A percentile compares a stretch with the other conserved stretches of the same genome.
These are phyloP conservation scores for Channallabes apus DNA, from an alignment of 2,797 vertebrate species.

Conservation along the genomic window DNA sequence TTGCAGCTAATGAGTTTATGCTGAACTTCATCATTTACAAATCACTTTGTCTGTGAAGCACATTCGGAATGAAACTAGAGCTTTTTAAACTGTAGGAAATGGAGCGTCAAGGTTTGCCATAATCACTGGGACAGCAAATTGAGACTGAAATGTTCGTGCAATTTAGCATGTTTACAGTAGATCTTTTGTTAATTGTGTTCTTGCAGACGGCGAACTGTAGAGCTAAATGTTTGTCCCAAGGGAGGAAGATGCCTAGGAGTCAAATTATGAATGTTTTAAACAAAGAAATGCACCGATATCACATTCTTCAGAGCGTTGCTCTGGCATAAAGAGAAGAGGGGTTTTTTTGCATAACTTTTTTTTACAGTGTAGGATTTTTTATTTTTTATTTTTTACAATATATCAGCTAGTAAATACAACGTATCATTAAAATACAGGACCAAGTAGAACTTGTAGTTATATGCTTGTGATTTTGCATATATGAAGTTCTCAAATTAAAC, in stretches of 20 bases:
- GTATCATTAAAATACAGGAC: background rate
- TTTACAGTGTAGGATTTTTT: background rate
- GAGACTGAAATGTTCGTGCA: conserved; percentile 33
- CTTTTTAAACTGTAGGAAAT: conserved; percentile 33
- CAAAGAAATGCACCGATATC: background rate
- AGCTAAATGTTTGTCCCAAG: conserved; percentile 22
- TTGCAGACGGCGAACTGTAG: conserved; percentile 3
- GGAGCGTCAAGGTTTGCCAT: conserved; percentile 20
- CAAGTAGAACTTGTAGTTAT: background rate
- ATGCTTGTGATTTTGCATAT: background rate
- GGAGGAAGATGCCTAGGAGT: background rate
- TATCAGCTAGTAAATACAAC: too few species aligned
- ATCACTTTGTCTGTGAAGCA: conserved; percentile 18
- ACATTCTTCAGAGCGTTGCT: background rate
- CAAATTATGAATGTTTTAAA: background rate
- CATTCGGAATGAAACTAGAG: conserved; percentile 1
- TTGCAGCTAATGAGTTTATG: conserved; percentile 15
- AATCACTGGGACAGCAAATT: conserved; percentile 27
- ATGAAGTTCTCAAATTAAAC: background rate
- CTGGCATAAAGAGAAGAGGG: background rate
- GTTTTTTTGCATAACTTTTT: background rate
- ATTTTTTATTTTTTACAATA: background rate
- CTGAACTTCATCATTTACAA: conserved; percentile 12
- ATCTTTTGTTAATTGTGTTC: conserved; percentile 31
- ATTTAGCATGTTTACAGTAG: conserved; percentile 37